Evolutionary conservation across 2,113 vertebrate species (phyloP), one percentile per base, ranked within the genome.

Genomic region (Excalfactoria chinensis): DNA sequence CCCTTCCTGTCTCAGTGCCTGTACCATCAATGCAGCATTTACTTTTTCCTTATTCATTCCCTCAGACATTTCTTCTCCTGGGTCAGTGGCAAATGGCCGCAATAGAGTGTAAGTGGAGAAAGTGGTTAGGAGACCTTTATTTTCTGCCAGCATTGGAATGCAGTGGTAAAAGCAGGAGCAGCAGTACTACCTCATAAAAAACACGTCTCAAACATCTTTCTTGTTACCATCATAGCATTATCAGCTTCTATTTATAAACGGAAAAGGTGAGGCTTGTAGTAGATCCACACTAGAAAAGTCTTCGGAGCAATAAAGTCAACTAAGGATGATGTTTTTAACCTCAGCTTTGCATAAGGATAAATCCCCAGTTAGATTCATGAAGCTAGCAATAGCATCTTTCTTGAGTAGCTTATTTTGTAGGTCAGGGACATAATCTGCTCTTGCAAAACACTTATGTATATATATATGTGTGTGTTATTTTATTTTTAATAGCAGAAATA

Each of bases 401-500:
- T 48, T 66, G 68, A 75, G 40, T 60, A 67, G 26, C 8, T 75
- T 12, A 51, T 87, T 89, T 91, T 87, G 48, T 79, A 89, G 48
- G 23, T 48, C 81, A 82, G 17, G 13, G 70, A 56, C 90, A 81
- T 51, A 81, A 75, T 40, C 72, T 66, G 17, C 82, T 76, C 81
- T 75, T 79, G 67, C 35, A 82, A 89, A 84, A 53, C 35, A 72
- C 32, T 92, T 89, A n/a, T 40, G 8, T 41, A 41, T 44, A 37
- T 37, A 37, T 37, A 37, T 37, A 37, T 37, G 37, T 37, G 10
- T 37, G 37, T 37, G 10, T 37, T 37, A 37, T 8, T 37, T 37
- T 37, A 37, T 43, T 43, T 86, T 84, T 86, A 49, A 51, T 58
- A 69, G 67, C 26, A 92, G 48, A 82, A 95, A 49, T 70, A 82